Percentiles rank a stretch among this genome's conserved stretches.
Conservation (phyloP, 2,888 invertebrate genomes). For the Theristus sp. region DNA sequence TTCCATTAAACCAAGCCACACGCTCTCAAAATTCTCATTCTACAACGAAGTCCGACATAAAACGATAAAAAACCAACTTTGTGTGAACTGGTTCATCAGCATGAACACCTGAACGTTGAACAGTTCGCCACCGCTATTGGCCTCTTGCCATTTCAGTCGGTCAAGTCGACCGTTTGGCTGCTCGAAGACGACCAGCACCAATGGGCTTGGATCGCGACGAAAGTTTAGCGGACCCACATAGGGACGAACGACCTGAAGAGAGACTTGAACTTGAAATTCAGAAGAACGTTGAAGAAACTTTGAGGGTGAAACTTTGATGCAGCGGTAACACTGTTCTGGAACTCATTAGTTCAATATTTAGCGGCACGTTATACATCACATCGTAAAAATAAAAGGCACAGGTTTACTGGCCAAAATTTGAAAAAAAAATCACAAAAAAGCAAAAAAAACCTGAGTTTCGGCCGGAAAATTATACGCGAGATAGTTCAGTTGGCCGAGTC, state of each 20-base stretch:
- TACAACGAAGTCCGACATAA: too few species aligned
- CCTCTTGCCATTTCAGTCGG: background rate
- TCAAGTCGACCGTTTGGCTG: background rate
- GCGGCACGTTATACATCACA: too few species aligned
- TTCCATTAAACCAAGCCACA: too few species aligned
- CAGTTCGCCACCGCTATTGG: background rate
- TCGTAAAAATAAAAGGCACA: too few species aligned
- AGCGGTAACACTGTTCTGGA: too few species aligned
- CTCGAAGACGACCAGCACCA: background rate
- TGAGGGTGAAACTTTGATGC: too few species aligned
- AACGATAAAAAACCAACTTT: background rate
- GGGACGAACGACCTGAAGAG: slow-evolving; percentile 15
- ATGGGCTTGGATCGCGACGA: slow-evolving; percentile 6
- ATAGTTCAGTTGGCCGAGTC: slow-evolving; percentile 5
- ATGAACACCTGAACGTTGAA: background rate
- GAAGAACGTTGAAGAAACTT: too few species aligned
- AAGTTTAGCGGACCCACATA: slow-evolving; percentile 21
- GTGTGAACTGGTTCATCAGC: background rate
- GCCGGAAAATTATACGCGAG: slow-evolving; percentile 4
- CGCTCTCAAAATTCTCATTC: too few species aligned
- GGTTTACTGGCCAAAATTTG: too few species aligned
- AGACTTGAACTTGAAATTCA: too few species aligned
- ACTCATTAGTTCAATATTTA: too few species aligned
- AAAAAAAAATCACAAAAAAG: too few species aligned
- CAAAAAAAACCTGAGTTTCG: slow-evolving; percentile 1